A percentile compares a stretch with the other conserved stretches of the same genome.
Evolutionary conservation across 2,888 invertebrate species (phyloP).

Genomic region (Hipparchia semele): DNA sequence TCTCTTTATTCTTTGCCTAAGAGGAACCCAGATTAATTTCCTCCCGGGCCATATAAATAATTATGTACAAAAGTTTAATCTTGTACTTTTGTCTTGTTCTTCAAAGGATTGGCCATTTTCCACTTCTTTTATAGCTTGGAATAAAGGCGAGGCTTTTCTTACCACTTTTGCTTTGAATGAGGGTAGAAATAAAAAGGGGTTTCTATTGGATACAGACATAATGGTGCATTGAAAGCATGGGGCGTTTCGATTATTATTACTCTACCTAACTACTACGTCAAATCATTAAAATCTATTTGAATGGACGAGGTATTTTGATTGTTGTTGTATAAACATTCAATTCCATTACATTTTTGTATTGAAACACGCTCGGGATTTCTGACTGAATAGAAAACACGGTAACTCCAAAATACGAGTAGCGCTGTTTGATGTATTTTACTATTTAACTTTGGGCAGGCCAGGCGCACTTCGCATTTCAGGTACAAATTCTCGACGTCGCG

Average conservation of each 20-base stretch:
- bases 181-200: slow-evolving; percentile 15
- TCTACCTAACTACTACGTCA: neutral
- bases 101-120: slow-evolving; percentile 37
- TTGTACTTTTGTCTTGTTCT: slow-evolving; percentile 40
- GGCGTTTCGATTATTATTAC: slow-evolving; percentile 15
- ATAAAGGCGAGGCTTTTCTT: slow-evolving; percentile 27
- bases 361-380: no score
- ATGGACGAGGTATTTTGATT: neutral
- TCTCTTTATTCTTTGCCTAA: neutral
- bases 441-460: no score
- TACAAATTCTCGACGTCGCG: no score
- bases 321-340: neutral
- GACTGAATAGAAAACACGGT: no score
- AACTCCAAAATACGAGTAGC: no score
- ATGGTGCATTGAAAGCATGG: slow-evolving; percentile 15
- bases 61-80: slow-evolving; percentile 44
- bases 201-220: slow-evolving; percentile 23
- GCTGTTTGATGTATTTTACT: no score
- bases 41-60: slow-evolving; percentile 41
- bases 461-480: no score
- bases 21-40: slow-evolving; percentile 35
- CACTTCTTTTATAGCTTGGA: slow-evolving; percentile 26
- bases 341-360: neutral
- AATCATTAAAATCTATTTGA: neutral
- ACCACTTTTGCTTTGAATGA: slow-evolving; percentile 29